Evolutionary conservation across 1,140 invertebrate genomes (phyloP).

Genomic region (Asobara japonica): DNA sequence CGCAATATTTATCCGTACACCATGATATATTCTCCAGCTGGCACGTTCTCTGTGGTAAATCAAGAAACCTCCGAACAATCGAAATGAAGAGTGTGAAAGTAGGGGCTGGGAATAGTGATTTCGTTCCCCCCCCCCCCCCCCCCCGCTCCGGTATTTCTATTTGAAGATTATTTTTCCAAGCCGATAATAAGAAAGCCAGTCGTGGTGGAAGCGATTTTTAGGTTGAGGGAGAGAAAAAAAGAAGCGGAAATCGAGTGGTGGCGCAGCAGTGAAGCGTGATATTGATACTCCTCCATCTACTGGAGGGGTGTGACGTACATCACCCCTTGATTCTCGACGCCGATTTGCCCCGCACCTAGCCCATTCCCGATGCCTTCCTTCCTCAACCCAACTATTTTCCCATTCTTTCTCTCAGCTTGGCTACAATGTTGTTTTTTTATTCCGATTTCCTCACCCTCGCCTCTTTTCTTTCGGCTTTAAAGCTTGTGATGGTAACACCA

Average conservation of each 20-base stretch:
- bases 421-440: not conserved
- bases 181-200: conserved; percentile 49
- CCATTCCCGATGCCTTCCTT: not conserved
- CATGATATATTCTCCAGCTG: not conserved
- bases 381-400: conserved; percentile 18
- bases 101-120: conserved; percentile 2
- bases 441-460: not conserved
- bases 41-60: not conserved
- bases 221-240: conserved; percentile 36
- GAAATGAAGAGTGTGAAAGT: not conserved
- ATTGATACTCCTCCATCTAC: conserved; percentile 57
- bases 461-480: conserved; percentile 36
- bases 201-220: conserved; percentile 17
- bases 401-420: not conserved
- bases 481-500: conserved; percentile 41
- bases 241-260: conserved; percentile 26
- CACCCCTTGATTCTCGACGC: conserved; percentile 35
- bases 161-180: conserved; percentile 53
- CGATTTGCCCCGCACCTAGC: conserved; percentile 19
- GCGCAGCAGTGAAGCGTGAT: conserved; percentile 55
- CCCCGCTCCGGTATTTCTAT: conserved; percentile 44
- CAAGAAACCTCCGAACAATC: not conserved
- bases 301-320: conserved; percentile 46
- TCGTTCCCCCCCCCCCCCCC: too few species aligned
- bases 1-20: too few species aligned